A percentile compares a stretch with the other conserved stretches of the same genome.
phyloP scores from a whole-genome alignment of 2,797 vertebrate species.

The Oophaga sylvatica region DNA sequence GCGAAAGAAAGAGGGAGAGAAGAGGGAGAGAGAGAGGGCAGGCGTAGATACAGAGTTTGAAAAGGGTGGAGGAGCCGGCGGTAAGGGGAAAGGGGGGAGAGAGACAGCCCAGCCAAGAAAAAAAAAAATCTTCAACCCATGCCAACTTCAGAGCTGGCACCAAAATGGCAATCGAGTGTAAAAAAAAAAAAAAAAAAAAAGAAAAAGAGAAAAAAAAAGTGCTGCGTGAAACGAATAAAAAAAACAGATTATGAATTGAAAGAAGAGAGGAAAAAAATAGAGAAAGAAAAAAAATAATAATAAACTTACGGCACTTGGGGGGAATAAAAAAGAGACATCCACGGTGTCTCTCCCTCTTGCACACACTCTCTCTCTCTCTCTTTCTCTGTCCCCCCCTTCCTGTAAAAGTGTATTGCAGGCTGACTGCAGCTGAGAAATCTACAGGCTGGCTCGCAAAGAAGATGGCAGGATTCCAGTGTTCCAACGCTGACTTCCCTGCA shows the following conservation, averaged over 20 bases:
- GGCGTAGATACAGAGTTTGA: conserved; percentile 32
- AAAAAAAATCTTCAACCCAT: conserved; percentile 55
- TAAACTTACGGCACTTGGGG: conserved; percentile 48
- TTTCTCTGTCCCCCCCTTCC: conserved; percentile 38
- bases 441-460: conserved; percentile 61
- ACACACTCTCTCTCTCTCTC: conserved; percentile 7
- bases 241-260: background rate
- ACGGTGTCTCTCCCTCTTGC: conserved; percentile 29
- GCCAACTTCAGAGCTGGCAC: conserved; percentile 60
- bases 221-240: background rate
- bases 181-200: background rate
- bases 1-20: conserved; percentile 5
- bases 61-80: conserved; percentile 44
- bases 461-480: conserved; percentile 59
- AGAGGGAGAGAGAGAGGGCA: conserved; percentile 35
- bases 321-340: conserved; percentile 46
- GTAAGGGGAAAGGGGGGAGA: conserved; percentile 46
- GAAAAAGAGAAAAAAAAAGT: conserved; percentile 29
- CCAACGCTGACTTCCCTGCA: conserved; percentile 60
- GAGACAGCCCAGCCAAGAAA: conserved; percentile 51
- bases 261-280: background rate
- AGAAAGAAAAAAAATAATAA: background rate
- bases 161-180: conserved; percentile 38
- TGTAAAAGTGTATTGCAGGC: conserved; percentile 56
- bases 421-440: conserved; percentile 61